Evolutionary conservation across 2,113 vertebrate genomes (phyloP).

Genomic region (Psammodynastes pulverulentus): DNA sequence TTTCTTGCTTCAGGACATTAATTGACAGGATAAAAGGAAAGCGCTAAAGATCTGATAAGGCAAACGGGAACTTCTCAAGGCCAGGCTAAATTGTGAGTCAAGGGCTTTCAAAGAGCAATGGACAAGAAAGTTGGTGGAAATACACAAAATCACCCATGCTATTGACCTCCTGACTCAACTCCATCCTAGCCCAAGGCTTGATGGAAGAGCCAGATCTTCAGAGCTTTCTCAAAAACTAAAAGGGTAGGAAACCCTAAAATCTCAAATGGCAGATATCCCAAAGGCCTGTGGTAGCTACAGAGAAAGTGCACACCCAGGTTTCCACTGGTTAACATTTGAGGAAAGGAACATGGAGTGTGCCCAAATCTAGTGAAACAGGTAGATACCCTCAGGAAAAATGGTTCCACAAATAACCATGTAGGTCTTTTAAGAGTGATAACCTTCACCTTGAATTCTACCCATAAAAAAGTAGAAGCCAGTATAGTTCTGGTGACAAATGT

Average conservation of each 20-base stretch:
- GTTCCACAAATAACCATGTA: not conserved
- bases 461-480: not conserved
- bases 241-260: not conserved
- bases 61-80: not conserved
- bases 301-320: not conserved
- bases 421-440: not conserved
- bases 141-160: not conserved
- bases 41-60: not conserved
- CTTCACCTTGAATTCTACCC: not conserved
- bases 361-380: not conserved
- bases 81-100: not conserved
- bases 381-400: not conserved
- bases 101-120: not conserved
- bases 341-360: not conserved
- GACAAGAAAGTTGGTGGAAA: not conserved
- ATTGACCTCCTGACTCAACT: not conserved
- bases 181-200: not conserved
- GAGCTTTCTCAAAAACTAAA: not conserved
- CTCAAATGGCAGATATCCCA: not conserved
- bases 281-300: not conserved
- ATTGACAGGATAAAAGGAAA: not conserved
- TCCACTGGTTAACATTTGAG: not conserved
- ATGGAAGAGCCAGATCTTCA: not conserved
- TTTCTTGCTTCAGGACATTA: not conserved
- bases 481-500: not conserved